Base-by-base conservation (phyloP, 2,888 invertebrate genomes). In the Drosophila stalkeri region DNA sequence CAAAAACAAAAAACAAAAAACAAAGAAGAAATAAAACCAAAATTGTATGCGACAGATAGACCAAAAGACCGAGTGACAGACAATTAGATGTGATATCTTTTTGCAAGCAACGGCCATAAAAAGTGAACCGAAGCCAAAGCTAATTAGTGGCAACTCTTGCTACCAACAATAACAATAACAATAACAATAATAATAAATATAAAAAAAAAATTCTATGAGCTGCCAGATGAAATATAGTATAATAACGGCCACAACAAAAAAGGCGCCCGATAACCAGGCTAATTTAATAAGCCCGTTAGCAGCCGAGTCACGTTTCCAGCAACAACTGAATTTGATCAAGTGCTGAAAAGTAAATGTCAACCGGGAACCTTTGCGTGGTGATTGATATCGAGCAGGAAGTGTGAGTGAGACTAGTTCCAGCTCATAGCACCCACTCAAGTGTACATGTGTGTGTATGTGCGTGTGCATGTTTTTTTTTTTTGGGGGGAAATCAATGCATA, bases 371-470 rank as follows among this genome's bases (percentile, higher is more conserved):
- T 83, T 72, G 43, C 27, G 56, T 89, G 75, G 59, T 89, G 82
- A 89, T 89, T 83, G 80, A 84, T 86, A 70, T 78, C 76, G 85
- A 76, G 71, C 88, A 89, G 84, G 84, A 84, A 84, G 82, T 85
- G 20, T 14, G 20, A 20, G 44, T 20, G 49, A 59, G 31, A 35
- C 35, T 46, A 46, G 54, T 55, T 39, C 31, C 44, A 64, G 39
- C 39, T 47, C 31, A 16, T 20, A 16, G n/a, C 64, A 63, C 46
- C 59, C 31, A 52, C 4, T 23, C 6, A 49, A 16, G 35, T 18
- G 18, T 9, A n/a, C 3, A n/a, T n/a, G 27, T 27, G 27, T 27
- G 16, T 14, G 27, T 49, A n/a, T 35, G 35, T 12, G 2, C 11
- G 5, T 51, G 49, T 33, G 11, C 4, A 27, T 27, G 3, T 23